Base-by-base conservation (phyloP, 1,140 invertebrate species). In the Macrostomum lignano region DNA sequence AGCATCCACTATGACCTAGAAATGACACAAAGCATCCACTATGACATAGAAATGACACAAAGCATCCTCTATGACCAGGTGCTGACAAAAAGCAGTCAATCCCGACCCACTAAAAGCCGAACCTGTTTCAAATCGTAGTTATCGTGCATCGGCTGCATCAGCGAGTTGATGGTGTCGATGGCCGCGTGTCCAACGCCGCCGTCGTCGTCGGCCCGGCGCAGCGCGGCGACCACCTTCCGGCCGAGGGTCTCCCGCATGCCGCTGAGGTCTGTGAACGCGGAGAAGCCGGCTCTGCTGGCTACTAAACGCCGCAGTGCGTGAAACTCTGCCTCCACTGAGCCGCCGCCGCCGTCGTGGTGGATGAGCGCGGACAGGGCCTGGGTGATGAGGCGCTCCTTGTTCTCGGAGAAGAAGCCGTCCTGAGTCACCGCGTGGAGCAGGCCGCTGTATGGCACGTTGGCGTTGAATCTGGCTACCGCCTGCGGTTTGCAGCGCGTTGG, bases 121-220 rank as follows among this genome's bases (percentile, higher is more conserved):
- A n/a, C n/a, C n/a, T 91, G 81, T 42, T 79, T 66, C 19, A 98
- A 45, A 45, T 71, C 69, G 51, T 81, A 86, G 51, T 93, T 77
- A 42, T 78, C 71, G 56, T 96, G 86, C 75, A 96, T 93, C 1
- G 88, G 88, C 53, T 63, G 82, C 76, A 96, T 86, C 7, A 98
- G 63, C 19, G 86, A 78, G 60, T 79, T 86, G 31, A 96, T 68
- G 62, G 88, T 84, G 59, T 98, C 88, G 37, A 96, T 68, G 7
- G 81, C 82, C 5, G 84, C 76, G 61, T 96, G 78, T 15, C 79
- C 77, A 10, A 94, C 73, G 14, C 73, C 78, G 44, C 73, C 68
- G 51, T 81, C 69, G 44, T 81, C 73, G 4, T n/a, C 7, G n/a
- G 11, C 3, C 40, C 72, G 64, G 36, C 78, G 74, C 37, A 98